Conservation (phyloP, 2,113 vertebrate genomes). For the Nestor notabilis region DNA sequence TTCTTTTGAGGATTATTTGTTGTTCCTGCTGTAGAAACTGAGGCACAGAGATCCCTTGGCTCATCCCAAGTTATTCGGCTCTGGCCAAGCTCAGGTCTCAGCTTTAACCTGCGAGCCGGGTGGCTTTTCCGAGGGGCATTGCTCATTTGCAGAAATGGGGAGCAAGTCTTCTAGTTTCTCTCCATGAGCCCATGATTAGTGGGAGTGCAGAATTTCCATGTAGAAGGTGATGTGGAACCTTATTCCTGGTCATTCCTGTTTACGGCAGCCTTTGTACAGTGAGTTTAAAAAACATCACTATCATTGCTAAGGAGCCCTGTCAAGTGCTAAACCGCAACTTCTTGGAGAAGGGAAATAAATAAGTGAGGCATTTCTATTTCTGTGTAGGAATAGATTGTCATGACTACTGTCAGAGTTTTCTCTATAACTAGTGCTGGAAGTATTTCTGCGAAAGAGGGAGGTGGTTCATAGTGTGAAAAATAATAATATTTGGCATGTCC, state of each 20-base stretch:
- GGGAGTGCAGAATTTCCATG: neutral
- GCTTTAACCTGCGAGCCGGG: neutral
- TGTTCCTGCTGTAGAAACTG: neutral
- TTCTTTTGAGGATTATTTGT: neutral
- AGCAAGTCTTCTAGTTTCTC: neutral
- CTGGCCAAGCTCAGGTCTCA: neutral
- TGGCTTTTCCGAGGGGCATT: neutral
- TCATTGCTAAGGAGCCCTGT: neutral
- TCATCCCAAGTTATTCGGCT: neutral
- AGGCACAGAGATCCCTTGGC: neutral
- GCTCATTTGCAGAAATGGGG: neutral
- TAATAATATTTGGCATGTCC: constrained; percentile 64
- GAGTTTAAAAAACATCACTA: neutral
- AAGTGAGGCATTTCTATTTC: constrained; percentile 41
- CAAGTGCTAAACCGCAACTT: constrained; percentile 9
- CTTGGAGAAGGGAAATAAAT: neutral
- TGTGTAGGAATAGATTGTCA: constrained; percentile 22
- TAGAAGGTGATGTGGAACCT: neutral
- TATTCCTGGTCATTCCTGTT: neutral
- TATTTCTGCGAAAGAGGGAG: constrained; percentile 4
- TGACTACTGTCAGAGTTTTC: constrained; percentile 46
- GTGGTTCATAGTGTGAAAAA: constrained; percentile 35
- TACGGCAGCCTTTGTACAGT: neutral
- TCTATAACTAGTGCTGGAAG: constrained; percentile 23
- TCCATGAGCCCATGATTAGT: accelerated